Evolutionary conservation across 1,140 invertebrate genomes (phyloP), one percentile per base, ranked within the genome.

Genomic region (Lordiphosa collinella): DNA sequence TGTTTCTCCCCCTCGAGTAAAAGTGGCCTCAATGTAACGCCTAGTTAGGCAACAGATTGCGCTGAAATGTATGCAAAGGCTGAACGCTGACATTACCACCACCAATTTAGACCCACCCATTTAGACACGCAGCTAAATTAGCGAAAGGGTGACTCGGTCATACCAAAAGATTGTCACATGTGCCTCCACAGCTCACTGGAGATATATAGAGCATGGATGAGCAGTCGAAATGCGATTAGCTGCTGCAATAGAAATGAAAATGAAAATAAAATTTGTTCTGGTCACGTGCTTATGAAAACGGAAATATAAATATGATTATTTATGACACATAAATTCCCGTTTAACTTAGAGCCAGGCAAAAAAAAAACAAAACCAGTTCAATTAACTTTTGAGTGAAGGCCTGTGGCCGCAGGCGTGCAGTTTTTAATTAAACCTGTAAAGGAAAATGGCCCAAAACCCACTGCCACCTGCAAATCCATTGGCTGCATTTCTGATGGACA

Each of bases 401-500:
- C 38, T 49, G 61, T 38, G 38, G 61, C 76, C 66, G 16, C 35
- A 55, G 62, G 76, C 61, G 35, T 14, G 3, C 37, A 31, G 57
- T 75, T 80, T 80, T 80, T 80, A 80, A 80, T 80, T 80, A 82
- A 74, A 57, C 57, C 59, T 13, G 41, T 2, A 1, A n/a, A n/a
- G n/a, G n/a, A n/a, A n/a, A n/a, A n/a, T n/a, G n/a, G n/a, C 12
- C 32, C 18, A 49, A 34, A 1, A 7, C 16, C 14, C 13, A 18
- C 10, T 11, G n/a, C 35, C 50, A 59, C 41, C 64, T 55, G 71
- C 46, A 66, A 66, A 57, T 69, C 59, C 75, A 70, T 44, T 82
- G 76, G 76, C 38, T 82, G 76, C 66, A 82, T 82, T 62, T 53
- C 62, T 80, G 76, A 80, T 80, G 71, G 76, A 80, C 76, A 64